A percentile compares a stretch with the other conserved stretches of the same genome.
phyloP scores from a whole-genome alignment of 2,888 invertebrate species.

The Drosophila pseudotakahashii region DNA sequence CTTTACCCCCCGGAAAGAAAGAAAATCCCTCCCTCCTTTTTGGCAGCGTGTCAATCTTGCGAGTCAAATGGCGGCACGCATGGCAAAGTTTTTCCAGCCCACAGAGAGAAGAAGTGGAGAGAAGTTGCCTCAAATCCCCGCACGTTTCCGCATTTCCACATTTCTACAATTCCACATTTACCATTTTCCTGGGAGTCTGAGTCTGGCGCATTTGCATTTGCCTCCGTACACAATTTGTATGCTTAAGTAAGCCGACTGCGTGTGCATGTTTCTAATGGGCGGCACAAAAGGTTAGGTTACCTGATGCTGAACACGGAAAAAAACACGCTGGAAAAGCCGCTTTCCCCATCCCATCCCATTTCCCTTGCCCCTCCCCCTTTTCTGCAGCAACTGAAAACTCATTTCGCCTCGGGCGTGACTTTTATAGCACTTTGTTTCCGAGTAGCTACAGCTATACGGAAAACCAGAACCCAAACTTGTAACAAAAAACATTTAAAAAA shows the following conservation, averaged over 20 bases:
- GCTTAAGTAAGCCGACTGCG: conserved; percentile 76
- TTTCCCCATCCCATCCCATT: conserved; percentile 20
- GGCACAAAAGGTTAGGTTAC: conserved; percentile 72
- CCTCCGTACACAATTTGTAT: conserved; percentile 60
- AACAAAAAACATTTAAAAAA: conserved; percentile 4
- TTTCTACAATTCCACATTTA: conserved; percentile 49
- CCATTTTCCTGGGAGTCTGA: conserved; percentile 49
- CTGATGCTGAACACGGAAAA: conserved; percentile 68
- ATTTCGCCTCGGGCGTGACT: conserved; percentile 76
- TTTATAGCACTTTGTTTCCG: conserved; percentile 73
- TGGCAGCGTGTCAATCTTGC: conserved; percentile 77
- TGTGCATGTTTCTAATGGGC: conserved; percentile 78
- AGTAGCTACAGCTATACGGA: conserved; percentile 24
- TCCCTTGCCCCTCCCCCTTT: neutral
- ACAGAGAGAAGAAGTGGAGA: conserved; percentile 51
- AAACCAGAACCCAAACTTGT: conserved; percentile 26
- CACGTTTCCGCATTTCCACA: conserved; percentile 72
- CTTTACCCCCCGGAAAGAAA: neutral
- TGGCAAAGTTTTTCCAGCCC: conserved; percentile 64
- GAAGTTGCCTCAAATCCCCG: conserved; percentile 67
- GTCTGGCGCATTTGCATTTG: conserved; percentile 67
- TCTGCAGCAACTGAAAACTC: conserved; percentile 67
- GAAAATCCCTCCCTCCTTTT: conserved; percentile 30
- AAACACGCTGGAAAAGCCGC: conserved; percentile 31
- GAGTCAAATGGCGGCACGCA: conserved; percentile 77